phyloP scores from a whole-genome alignment of 2,113 vertebrate genomes.

The Bettongia penicillata region DNA sequence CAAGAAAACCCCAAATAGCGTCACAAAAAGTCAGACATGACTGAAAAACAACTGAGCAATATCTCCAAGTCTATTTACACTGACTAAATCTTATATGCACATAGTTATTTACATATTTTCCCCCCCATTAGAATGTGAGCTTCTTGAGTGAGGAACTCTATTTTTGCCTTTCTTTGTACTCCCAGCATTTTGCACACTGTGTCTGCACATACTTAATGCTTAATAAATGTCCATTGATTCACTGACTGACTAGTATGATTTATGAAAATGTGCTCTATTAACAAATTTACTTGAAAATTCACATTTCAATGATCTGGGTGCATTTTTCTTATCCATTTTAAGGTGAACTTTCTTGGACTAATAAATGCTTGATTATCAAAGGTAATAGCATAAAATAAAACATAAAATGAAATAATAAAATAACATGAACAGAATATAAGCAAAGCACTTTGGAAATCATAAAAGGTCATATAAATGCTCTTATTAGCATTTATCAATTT shows the following conservation, averaged over 20 bases:
- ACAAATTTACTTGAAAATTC: not conserved
- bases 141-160: no score
- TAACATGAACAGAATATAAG: not conserved
- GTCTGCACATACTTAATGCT: not conserved
- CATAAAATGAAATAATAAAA: not conserved
- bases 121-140: no score
- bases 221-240: not conserved
- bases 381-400: not conserved
- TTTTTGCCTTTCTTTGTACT: not conserved
- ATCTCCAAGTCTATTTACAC: no score
- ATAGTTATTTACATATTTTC: not conserved
- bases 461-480: not conserved
- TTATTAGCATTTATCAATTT: not conserved
- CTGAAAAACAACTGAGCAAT: no score
- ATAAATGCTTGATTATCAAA: not conserved
- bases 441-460: not conserved
- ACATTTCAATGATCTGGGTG: not conserved
- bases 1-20: no score
- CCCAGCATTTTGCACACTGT: not conserved
- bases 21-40: no score
- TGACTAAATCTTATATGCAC: not conserved
- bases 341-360: not conserved
- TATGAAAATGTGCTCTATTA: not conserved
- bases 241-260: not conserved
- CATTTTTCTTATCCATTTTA: not conserved